Evolutionary conservation across 92 coral and sea anemone genomes (phyloP), one percentile per base, ranked within the genome.

Genomic region (Porites cylindrica): DNA sequence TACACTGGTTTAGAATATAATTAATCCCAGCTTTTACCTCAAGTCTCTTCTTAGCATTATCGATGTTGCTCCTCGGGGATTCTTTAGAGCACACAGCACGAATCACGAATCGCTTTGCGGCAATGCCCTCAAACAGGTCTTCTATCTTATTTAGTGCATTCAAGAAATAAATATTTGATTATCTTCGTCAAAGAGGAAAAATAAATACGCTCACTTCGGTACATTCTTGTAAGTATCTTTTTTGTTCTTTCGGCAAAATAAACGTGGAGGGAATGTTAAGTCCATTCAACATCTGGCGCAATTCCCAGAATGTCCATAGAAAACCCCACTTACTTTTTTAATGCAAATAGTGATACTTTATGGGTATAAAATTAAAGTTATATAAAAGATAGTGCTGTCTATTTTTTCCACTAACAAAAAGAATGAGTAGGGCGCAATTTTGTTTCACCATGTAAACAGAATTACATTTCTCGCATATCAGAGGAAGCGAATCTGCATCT

Each of bases 141-240:
- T 47, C 62, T 50, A 51, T 32, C 87, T 83, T 63, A 83, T 83
- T 74, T 78, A 18, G 75, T 62, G 71, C 86, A 59, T 8, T 16
- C 64, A 54, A 14, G 52, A 54, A 77, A 85, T 85, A 77, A 85
- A 85, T 85, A 77, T 85, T 85, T 85, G 77, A 85, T 85, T 38
- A 76, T 16, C 50, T 85, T 85, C 89, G 89, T 54, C 58, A 70
- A 66, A 69, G 76, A 85, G 51, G 66, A 85, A 51, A 67, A 77
- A 75, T 85, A 77, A 85, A 85, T 29, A 77, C 67, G 72, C 87
- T 72, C 60, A 66, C 65, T 83, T 50, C 64, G 17, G 71, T 82
- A 58, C 66, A 68, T 8, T 51, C 51, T 29, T 54, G 66, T 20
- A 26, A 80, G 70, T 38, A 70, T 72, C 10, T 23, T 38, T 10